Conservation (phyloP, 2,113 vertebrate species). For the Sturnus vulgaris region DNA sequence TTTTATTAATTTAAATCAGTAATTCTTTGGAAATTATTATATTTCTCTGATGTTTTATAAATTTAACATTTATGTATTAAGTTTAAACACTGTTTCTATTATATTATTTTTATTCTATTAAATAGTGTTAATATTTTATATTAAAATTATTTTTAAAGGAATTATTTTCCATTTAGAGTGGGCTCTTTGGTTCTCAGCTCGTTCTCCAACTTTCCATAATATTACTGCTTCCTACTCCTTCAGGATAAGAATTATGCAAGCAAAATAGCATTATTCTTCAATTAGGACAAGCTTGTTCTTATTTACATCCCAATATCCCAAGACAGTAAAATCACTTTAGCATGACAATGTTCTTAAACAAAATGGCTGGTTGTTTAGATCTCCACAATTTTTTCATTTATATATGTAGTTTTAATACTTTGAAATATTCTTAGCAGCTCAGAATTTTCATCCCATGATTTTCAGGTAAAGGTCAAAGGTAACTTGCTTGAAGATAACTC, state of each 20-base stretch:
- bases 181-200: neutral
- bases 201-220: neutral
- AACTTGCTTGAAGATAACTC: neutral
- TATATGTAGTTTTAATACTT: neutral
- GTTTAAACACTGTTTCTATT: neutral
- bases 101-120: neutral
- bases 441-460: constrained; percentile 21
- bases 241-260: neutral
- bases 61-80: neutral
- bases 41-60: neutral
- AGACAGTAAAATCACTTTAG: neutral
- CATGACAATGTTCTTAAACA: neutral
- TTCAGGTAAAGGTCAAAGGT: constrained; percentile 12
- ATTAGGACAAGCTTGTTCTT: neutral
- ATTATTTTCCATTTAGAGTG: neutral
- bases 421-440: constrained; percentile 7
- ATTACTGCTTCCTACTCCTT: neutral
- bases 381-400: constrained; percentile 4
- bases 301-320: neutral
- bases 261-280: neutral
- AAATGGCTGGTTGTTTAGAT: neutral
- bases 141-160: neutral
- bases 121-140: neutral
- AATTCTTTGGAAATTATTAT: neutral
- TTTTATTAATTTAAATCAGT: neutral